Base-by-base conservation (phyloP, 2,888 invertebrate species). In the Opisthograptis luteolata region DNA sequence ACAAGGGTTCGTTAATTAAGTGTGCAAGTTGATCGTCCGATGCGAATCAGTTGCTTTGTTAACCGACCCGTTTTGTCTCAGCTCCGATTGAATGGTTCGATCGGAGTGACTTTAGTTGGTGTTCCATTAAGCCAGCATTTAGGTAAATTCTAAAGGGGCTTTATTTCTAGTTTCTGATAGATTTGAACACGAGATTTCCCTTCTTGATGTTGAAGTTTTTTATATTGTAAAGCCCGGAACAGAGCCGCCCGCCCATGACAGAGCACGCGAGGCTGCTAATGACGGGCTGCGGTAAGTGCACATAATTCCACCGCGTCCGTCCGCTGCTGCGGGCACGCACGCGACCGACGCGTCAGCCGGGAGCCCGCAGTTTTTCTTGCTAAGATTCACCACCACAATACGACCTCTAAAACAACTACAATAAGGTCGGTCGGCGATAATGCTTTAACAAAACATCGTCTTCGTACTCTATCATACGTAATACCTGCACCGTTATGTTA, bases 261-360 rank as follows among this genome's bases (percentile, higher is more conserved):
- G 76, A 72, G 75, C 73, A 73, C 78, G 77, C 72, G 77, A 76
- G 77, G 72, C 78, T 68, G 62, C 70, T 79, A 80, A 81, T 81
- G 75, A 79, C 70, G 74, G 70, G 64, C 69, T 70, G 73, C 66
- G 73, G 75, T 86, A 87, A 84, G 81, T 85, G 84, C 76, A 73
- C 75, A 75, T 88, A 89, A 89, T 89, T 87, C 81, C 73, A 68
- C 79, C 72, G 79, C 82, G 82, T 83, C 84, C 84, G 81, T 70
- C 37, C 44, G 34, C 68, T 68, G 81, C 85, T 79, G 67, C 74
- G 62, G 82, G 88, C 87, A 87, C 83, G 87, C 89, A 87, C 82
- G 82, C 84, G 78, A 81, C 75, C 57, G 60, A 63, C 72, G 76
- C 80, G 77, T 79, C 80, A 72, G 65, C 66, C 80, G 78, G 81